Base-by-base conservation (phyloP, 1,140 invertebrate genomes). In the Drosophila mauritiana region DNA sequence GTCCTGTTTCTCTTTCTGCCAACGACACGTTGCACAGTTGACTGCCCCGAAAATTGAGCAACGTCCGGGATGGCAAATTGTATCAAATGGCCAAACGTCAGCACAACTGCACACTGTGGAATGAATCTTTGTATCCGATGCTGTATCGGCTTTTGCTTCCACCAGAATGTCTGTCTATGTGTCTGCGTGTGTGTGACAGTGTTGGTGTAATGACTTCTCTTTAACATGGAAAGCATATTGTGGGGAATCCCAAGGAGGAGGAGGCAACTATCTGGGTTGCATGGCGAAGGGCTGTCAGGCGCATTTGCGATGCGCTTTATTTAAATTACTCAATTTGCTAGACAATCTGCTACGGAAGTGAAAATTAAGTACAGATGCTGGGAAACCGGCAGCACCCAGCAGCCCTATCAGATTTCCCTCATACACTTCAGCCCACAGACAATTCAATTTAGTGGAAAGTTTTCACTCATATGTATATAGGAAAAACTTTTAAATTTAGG, bases 291-390 rank as follows among this genome's bases (percentile, higher is more conserved):
- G 52, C 73, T 62, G 65, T 73, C 53, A 78, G 46, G 59, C 42
- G 43, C 61, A 84, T 59, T 84, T 73, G 76, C 62, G 73, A 55
- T 40, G 12, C 55, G 62, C 58, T 84, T 73, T 80, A 80, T 80
- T 85, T 84, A 80, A 80, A 75, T 85, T 86, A 81, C 68, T 68
- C 78, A 86, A 82, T 81, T 85, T 75, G 62, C 64, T 61, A 65
- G 65, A 77, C 58, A 84, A 80, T 69, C 67, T 77, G 69, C 64
- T 54, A 11, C 42, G 48, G 53, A 56, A 76, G 61, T 68, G 67
- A 53, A 85, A 73, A 84, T 85, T 78, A 78, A 78, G 63, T 74
- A 51, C 69, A 82, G 72, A 65, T 65, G 65, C 74, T 45, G 36
- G 57, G 6, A 12, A 63, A 25, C 20, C 46, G 52, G 39, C 2